Base-by-base conservation (phyloP, 1,140 invertebrate species). In the Battus philenor region DNA sequence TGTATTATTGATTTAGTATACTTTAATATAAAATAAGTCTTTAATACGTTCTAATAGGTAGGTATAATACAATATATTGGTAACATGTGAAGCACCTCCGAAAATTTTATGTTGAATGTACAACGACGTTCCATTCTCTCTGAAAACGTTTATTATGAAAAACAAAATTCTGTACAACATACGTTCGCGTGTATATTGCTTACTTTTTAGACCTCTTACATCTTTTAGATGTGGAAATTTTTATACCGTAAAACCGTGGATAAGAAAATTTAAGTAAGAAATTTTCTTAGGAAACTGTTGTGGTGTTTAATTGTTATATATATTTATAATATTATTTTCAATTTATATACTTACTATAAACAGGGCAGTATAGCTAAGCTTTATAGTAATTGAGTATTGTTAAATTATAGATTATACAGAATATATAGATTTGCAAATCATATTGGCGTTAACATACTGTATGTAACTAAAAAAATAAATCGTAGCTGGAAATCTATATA, bases 41-140 rank as follows among this genome's bases (percentile, higher is more conserved):
- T 48, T 51, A 46, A 55, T 58, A 53, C 51, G 54, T 41, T 32
- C 55, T 56, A 32, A 59, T 56, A 56, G 54, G 59, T 48, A 54
- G 41, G 56, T 52, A 59, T 59, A 58, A 67, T 59, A 65, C 58
- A 60, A 50, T 32, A 50, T 41, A 51, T 68, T 82, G 78, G 78
- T 82, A 82, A 82, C 75, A 53, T 60, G 55, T 60, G 33, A 72
- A 82, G 78, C 75, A 79, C 78, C 77, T 71, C 53, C 55, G 47
- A 70, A 59, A 57, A 44, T 56, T 49, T 17, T 66, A 68, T 64
- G 65, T 70, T 66, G 55, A 59, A 54, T 45, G 18, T 56, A 53
- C 51, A 52, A 34, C 34, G 39, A 36, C 15, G 34, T 39, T 45
- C 47, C 32, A 39, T 49, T 31, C 52, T 36, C 12, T 10, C 22